Conservation (phyloP, 2,797 vertebrate genomes). For the Columba guinea region DNA sequence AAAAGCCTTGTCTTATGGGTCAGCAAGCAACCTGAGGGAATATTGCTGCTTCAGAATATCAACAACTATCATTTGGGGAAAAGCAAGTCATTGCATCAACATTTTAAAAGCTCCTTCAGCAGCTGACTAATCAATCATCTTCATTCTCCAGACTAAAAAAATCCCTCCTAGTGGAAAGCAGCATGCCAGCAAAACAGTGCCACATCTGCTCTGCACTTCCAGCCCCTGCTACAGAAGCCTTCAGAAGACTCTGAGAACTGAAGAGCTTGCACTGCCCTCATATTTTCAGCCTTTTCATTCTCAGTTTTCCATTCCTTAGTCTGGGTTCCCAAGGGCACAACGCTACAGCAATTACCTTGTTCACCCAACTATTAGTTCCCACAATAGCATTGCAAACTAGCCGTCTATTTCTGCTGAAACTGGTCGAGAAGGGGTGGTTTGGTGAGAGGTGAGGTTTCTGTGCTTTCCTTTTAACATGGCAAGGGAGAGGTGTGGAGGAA, state of each 20-base stretch:
- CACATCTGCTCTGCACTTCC: background rate
- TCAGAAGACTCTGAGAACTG: background rate
- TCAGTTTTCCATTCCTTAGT: background rate
- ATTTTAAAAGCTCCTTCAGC: background rate
- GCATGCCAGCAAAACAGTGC: background rate
- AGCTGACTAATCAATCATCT: background rate
- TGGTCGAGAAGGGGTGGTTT: background rate
- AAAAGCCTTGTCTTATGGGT: background rate
- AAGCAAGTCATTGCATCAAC: background rate
- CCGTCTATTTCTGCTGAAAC: background rate
- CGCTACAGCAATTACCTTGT: accelerated
- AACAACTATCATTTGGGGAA: background rate
- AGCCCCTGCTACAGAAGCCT: background rate
- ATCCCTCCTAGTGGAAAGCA: background rate
- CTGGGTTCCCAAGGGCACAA: background rate
- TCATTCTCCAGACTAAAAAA: background rate
- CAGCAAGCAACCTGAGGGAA: constrained; percentile 3
- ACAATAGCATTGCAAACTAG: background rate
- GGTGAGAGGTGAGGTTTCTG: background rate
- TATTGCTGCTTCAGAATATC: background rate
- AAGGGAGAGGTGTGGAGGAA: background rate
- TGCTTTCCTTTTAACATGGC: background rate
- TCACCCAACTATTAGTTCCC: background rate
- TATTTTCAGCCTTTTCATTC: background rate
- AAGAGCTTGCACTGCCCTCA: background rate